Conservation (phyloP, 64 coral and sea anemone species). For the Stichodactyla helianthus region DNA sequence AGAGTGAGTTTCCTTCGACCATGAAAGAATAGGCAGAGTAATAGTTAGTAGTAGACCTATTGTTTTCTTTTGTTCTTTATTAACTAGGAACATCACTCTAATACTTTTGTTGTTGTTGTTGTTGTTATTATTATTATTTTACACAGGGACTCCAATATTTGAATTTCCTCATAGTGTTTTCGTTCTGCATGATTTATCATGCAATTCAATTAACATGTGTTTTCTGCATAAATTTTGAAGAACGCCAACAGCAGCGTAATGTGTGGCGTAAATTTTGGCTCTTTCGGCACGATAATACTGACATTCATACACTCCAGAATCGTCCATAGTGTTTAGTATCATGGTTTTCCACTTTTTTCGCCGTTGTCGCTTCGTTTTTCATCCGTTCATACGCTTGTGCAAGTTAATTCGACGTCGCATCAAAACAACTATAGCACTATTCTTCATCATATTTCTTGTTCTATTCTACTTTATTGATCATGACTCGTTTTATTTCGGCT, state of each 20-base stretch:
- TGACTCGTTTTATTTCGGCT: neutral
- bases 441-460: neutral
- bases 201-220: neutral
- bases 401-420: neutral
- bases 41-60: too few species aligned
- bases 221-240: neutral
- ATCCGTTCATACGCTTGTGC: conserved; percentile 5
- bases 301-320: neutral
- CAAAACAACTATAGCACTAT: neutral
- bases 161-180: too few species aligned
- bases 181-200: conserved; percentile 6
- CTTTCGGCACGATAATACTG: neutral
- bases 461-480: neutral
- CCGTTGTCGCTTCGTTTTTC: neutral
- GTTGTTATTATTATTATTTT: too few species aligned
- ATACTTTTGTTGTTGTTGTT: too few species aligned
- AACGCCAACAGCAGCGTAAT: neutral
- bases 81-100: too few species aligned
- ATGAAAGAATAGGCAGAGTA: too few species aligned
- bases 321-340: neutral
- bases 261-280: neutral
- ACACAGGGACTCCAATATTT: too few species aligned
- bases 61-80: too few species aligned
- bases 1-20: too few species aligned
- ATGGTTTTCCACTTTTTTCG: neutral